phyloP scores from a whole-genome alignment of 92 coral and sea anemone genomes.

The Virgularia gustaviana region DNA sequence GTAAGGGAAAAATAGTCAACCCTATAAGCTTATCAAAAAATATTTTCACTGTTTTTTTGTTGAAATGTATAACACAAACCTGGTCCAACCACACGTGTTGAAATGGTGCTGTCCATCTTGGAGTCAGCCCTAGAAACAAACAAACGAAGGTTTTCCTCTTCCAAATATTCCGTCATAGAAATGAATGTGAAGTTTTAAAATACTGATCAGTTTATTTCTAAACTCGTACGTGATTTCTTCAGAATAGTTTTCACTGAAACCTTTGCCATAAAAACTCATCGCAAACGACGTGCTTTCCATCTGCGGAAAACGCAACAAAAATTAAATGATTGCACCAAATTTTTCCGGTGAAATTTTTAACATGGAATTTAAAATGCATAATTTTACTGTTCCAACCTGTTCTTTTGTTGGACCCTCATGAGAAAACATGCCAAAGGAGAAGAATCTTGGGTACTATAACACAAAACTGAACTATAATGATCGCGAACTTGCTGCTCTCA shows the following conservation, averaged over 20 bases:
- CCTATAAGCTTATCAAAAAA: no score
- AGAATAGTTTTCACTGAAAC: slow-evolving; percentile 58
- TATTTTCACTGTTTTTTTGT: no score
- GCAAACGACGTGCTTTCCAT: slow-evolving; percentile 74
- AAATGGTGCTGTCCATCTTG: slow-evolving; percentile 74
- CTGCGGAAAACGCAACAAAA: slow-evolving; percentile 57
- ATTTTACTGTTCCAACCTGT: no score
- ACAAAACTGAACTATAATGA: slow-evolving; percentile 24
- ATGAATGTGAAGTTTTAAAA: no score
- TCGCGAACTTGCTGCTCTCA: no score
- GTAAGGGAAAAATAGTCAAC: no score
- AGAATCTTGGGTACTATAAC: slow-evolving; percentile 73
- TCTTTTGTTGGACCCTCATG: slow-evolving; percentile 95
- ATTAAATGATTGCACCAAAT: no score
- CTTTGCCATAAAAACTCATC: slow-evolving; percentile 72
- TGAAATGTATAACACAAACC: slow-evolving; percentile 57
- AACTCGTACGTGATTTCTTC: slow-evolving; percentile 51
- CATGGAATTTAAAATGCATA: no score
- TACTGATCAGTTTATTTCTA: no score
- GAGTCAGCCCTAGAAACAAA: slow-evolving; percentile 32
- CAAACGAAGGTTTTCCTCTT: no score
- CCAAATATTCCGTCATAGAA: no score
- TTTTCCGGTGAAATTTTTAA: no score
- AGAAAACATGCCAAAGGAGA: slow-evolving; percentile 74
- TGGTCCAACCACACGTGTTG: slow-evolving; percentile 77